Percentiles rank a stretch among this genome's conserved stretches.
phyloP scores from a whole-genome alignment of 2,797 vertebrate species.

The Syndactyla subalaris region DNA sequence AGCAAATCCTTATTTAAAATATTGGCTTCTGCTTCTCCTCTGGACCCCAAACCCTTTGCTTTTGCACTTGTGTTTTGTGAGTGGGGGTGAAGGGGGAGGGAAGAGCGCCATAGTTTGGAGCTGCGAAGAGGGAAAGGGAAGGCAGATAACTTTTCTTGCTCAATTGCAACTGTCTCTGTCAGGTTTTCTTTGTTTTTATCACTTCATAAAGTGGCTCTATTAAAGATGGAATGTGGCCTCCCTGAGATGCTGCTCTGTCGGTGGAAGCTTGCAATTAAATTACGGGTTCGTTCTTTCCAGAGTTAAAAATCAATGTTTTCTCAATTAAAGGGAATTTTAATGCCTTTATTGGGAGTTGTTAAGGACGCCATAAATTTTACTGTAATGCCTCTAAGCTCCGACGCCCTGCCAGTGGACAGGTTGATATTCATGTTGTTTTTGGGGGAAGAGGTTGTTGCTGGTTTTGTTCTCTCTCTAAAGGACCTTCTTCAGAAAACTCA shows the following conservation, averaged over 20 bases:
- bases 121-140: not conserved
- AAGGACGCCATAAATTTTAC: constrained; percentile 76
- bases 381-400: constrained; percentile 53
- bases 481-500: constrained; percentile 54
- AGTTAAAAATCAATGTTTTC: constrained; percentile 78
- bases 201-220: constrained; percentile 68
- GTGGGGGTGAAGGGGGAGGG: not conserved
- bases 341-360: constrained; percentile 75
- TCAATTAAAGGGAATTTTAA: constrained; percentile 78
- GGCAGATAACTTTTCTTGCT: constrained; percentile 31
- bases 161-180: constrained; percentile 16
- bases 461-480: constrained; percentile 38
- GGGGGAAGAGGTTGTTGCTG: constrained; percentile 65
- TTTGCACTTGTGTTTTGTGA: constrained; percentile 11
- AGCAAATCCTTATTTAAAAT: constrained; percentile 43
- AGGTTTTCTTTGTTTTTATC: constrained; percentile 70
- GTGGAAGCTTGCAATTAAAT: constrained; percentile 75
- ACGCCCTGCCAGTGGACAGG: constrained; percentile 38
- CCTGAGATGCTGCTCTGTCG: constrained; percentile 4
- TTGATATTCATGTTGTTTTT: constrained; percentile 40
- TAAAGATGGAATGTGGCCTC: constrained; percentile 55
- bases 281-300: constrained; percentile 65
- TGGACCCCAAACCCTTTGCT: not conserved
- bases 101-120: not conserved
- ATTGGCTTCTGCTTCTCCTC: not conserved